phyloP scores from a whole-genome alignment of 2,888 invertebrate genomes.

The Mythimna pallens region DNA sequence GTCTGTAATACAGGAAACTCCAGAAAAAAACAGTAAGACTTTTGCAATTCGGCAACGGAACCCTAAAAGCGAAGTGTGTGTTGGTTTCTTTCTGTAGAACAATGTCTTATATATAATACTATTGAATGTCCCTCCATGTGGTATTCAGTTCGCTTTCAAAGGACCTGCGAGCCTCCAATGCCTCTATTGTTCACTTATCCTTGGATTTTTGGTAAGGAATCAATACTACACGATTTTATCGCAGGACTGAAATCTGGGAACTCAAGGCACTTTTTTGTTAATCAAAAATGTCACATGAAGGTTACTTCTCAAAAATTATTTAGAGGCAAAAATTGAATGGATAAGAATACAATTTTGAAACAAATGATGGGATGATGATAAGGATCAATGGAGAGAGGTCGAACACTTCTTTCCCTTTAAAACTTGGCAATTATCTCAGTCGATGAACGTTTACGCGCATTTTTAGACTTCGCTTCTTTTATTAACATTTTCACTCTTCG shows the following conservation, averaged over 20 bases:
- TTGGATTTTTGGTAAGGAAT: constrained; percentile 66
- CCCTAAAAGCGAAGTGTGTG: constrained; percentile 55
- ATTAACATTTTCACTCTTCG: not conserved
- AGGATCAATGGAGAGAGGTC: not conserved
- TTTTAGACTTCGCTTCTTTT: not conserved
- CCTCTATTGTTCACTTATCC: constrained; percentile 71
- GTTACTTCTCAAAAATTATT: not conserved
- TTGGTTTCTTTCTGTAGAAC: constrained; percentile 67
- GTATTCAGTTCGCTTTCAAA: constrained; percentile 70
- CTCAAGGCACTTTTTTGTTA: not conserved
- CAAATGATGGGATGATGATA: not conserved
- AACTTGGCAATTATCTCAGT: not conserved
- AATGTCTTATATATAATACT: constrained; percentile 72
- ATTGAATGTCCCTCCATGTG: constrained; percentile 48
- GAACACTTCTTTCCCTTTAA: not conserved
- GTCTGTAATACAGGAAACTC: constrained; percentile 25
- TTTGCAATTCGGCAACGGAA: constrained; percentile 27
- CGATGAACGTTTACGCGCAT: not conserved
- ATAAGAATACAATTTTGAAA: not conserved
- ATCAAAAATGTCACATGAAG: not conserved
- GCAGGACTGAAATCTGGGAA: constrained; percentile 19
- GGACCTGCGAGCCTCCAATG: constrained; percentile 44
- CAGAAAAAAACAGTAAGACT: constrained; percentile 11
- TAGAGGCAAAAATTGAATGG: not conserved
- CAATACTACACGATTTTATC: constrained; percentile 30